Conservation (phyloP, 2,888 invertebrate genomes). For the Machimus atricapillus region DNA sequence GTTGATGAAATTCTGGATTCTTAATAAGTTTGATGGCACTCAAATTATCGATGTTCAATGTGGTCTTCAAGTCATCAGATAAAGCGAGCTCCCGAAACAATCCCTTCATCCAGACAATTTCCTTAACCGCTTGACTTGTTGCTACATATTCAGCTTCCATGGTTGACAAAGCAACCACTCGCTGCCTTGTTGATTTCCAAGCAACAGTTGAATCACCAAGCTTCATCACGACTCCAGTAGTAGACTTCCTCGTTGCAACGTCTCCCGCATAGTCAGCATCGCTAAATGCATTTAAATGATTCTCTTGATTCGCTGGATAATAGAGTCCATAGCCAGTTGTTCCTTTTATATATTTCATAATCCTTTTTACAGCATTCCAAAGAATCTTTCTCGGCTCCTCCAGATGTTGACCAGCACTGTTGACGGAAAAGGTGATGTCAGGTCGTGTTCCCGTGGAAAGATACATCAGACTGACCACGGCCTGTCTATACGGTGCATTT, state of each 20-base stretch:
- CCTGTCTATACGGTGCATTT: not conserved
- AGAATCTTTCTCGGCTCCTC: not conserved
- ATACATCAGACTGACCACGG: not conserved
- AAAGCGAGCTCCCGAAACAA: too few species aligned
- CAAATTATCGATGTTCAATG: too few species aligned
- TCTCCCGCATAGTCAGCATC: not conserved
- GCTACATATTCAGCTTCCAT: not conserved
- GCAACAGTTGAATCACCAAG: not conserved
- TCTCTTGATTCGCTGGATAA: not conserved
- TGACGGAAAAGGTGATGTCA: not conserved
- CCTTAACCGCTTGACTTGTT: not conserved
- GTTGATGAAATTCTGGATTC: too few species aligned
- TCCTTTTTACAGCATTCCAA: not conserved
- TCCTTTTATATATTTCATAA: not conserved
- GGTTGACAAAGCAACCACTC: not conserved
- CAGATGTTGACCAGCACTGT: not conserved
- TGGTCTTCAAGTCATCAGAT: too few species aligned
- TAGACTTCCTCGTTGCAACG: not conserved
- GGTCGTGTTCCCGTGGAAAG: not conserved
- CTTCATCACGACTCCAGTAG: not conserved
- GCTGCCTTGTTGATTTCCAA: not conserved
- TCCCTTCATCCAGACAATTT: not conserved
- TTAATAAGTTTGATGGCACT: too few species aligned
- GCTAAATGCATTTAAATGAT: not conserved
- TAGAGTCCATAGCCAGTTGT: not conserved